Percentiles rank a stretch among this genome's conserved stretches.
phyloP scores from a whole-genome alignment of 2,113 vertebrate species.

The Petrocephalus zakoni region DNA sequence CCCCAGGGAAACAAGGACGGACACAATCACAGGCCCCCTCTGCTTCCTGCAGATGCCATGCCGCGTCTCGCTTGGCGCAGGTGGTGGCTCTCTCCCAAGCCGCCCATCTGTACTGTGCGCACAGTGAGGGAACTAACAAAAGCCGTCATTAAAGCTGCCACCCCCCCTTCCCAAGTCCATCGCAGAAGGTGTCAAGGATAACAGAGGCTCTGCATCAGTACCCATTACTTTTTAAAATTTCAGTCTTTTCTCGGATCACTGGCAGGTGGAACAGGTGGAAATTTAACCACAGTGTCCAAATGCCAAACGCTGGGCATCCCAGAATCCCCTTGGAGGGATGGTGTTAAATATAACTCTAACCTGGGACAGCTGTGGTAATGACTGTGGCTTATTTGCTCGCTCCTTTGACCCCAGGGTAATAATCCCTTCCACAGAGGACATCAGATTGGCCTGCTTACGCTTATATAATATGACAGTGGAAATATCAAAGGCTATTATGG shows the following conservation, averaged over 20 bases:
- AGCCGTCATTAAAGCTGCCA: background rate
- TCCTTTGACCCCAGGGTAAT: background rate
- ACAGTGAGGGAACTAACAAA: background rate
- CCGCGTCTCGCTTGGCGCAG: background rate
- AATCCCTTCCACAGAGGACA: background rate
- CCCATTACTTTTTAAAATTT: background rate
- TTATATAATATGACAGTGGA: conserved; percentile 12
- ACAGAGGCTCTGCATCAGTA: background rate
- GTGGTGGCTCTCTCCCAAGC: background rate
- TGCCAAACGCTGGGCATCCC: background rate
- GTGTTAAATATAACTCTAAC: background rate
- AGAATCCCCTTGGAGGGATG: background rate
- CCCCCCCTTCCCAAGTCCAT: background rate
- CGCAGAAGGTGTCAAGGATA: background rate
- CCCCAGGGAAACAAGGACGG: background rate
- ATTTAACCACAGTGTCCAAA: background rate
- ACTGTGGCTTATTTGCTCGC: background rate
- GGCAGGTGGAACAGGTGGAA: background rate
- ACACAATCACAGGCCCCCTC: background rate
- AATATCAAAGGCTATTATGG: conserved; percentile 14
- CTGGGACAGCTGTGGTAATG: conserved; percentile 6
- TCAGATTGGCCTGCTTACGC: background rate
- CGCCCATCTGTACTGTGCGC: background rate
- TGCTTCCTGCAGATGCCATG: background rate
- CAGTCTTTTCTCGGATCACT: background rate